These are phyloP conservation scores for Hyalella azteca DNA, from an alignment of 2,888 invertebrate genomes.

Conservation along the genomic window DNA sequence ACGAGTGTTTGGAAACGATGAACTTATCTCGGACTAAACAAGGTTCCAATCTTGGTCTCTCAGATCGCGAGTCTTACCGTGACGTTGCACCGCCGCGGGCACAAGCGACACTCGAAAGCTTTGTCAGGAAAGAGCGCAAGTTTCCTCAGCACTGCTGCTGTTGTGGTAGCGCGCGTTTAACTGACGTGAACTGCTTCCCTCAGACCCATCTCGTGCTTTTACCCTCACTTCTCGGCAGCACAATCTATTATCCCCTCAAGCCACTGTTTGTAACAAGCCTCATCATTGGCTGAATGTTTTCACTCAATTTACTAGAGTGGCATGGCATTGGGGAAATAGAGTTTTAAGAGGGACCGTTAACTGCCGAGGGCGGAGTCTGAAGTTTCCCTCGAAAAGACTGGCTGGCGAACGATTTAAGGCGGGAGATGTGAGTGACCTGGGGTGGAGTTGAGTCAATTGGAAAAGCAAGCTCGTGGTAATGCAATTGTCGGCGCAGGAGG, in stretches of 20 bases:
- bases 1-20: too few species aligned
- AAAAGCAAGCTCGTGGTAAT: slow-evolving; percentile 29
- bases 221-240: slow-evolving; percentile 24
- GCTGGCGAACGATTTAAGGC: slow-evolving; percentile 17
- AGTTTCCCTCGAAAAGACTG: slow-evolving; percentile 30
- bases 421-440: slow-evolving; percentile 27
- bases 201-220: slow-evolving; percentile 28
- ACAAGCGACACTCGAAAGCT: not conserved
- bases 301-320: slow-evolving; percentile 54
- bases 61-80: too few species aligned
- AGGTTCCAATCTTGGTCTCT: too few species aligned
- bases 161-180: not conserved
- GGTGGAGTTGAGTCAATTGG: slow-evolving; percentile 13
- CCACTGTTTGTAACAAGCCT: slow-evolving; percentile 43
- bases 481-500: slow-evolving; percentile 40
- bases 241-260: slow-evolving; percentile 26
- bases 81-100: not conserved
- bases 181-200: slow-evolving; percentile 21
- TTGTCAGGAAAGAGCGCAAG: not conserved
- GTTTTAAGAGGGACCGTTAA: slow-evolving; percentile 45
- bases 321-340: slow-evolving; percentile 39
- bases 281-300: slow-evolving; percentile 47
- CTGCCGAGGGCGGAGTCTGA: slow-evolving; percentile 48
- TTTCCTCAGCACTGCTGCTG: not conserved
- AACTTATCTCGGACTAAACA: too few species aligned